These are phyloP conservation scores for Spodoptera littoralis DNA, from an alignment of 2,888 invertebrate species.

Conservation along the genomic window DNA sequence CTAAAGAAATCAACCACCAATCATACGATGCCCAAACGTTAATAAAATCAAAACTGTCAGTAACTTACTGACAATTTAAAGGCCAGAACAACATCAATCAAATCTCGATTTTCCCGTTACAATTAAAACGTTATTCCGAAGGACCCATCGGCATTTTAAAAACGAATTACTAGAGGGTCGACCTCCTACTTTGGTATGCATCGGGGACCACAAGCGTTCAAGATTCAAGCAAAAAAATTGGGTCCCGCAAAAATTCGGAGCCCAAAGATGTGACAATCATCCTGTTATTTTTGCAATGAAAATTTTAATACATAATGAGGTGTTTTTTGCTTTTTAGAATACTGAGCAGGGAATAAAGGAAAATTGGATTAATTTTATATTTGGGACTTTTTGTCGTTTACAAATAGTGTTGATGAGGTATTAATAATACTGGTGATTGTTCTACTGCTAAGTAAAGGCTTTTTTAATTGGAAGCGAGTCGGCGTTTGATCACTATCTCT, in stretches of 20 bases:
- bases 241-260: conserved; percentile 52
- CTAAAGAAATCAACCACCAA: too few relatives aligned
- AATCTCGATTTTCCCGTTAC: conserved; percentile 67
- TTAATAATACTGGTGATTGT: too few relatives aligned
- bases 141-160: conserved; percentile 59
- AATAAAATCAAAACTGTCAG: not conserved
- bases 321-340: conserved; percentile 6
- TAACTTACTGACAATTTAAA: conserved; percentile 18
- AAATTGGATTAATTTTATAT: not conserved
- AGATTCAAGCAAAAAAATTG: conserved; percentile 59
- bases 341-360: not conserved
- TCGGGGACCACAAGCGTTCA: conserved; percentile 60
- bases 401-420: too few relatives aligned
- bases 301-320: conserved; percentile 4
- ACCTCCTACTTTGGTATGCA: conserved; percentile 76
- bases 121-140: conserved; percentile 72
- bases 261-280: conserved; percentile 27
- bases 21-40: too few relatives aligned
- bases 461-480: too few relatives aligned
- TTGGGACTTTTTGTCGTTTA: too few relatives aligned
- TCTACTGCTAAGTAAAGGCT: too few relatives aligned
- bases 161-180: conserved; percentile 67
- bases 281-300: conserved; percentile 31
- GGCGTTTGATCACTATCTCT: too few relatives aligned
- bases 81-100: conserved; percentile 62